A percentile compares a stretch with the other conserved stretches of the same genome.
phyloP scores from a whole-genome alignment of 2,113 vertebrate genomes.

The Tangachromis dhanisi region DNA sequence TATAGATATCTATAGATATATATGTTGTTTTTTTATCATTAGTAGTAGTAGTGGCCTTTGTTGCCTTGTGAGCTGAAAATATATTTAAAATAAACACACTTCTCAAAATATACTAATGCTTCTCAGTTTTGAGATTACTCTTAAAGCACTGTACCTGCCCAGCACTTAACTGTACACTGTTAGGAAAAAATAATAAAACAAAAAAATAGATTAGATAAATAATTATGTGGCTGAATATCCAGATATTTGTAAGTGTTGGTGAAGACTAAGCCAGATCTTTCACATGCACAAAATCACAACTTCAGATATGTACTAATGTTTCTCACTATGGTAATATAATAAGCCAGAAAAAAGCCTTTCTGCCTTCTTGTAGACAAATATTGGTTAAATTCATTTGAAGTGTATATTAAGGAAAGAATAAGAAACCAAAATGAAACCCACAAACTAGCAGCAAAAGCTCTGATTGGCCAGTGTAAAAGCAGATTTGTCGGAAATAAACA shows the following conservation, averaged over 20 bases:
- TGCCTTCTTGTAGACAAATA: background rate
- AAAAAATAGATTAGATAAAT: background rate
- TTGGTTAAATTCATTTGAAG: background rate
- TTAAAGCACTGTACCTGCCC: background rate
- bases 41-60: background rate
- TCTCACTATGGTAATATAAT: background rate
- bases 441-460: background rate
- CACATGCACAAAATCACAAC: background rate
- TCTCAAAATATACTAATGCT: background rate
- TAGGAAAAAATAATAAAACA: background rate
- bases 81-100: background rate
- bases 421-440: background rate
- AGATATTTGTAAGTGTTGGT: background rate
- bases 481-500: background rate
- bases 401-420: background rate
- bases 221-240: background rate
- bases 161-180: background rate
- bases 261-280: background rate
- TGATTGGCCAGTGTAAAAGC: background rate
- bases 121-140: background rate
- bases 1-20: no score
- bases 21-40: background rate
- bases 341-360: background rate
- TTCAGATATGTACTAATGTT: background rate
- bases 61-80: background rate